These are phyloP conservation scores for Tinamus major DNA, from an alignment of 2,797 vertebrate genomes.

Conservation along the genomic window DNA sequence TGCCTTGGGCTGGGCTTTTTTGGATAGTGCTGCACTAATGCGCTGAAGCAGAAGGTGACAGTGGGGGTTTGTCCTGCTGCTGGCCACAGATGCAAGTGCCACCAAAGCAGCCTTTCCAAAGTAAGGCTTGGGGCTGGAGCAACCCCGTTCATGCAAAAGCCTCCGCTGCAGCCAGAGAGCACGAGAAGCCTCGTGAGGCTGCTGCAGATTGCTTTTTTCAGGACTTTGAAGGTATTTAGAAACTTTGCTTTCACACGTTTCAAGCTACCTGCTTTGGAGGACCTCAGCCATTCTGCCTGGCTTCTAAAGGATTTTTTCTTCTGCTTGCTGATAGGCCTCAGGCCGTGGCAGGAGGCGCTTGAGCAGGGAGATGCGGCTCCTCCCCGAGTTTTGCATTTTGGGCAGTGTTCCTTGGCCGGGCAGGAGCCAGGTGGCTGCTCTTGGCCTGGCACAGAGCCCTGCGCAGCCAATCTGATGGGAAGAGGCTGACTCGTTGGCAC, in stretches of 20 bases:
- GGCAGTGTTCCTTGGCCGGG: not conserved
- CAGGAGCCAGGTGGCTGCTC: not conserved
- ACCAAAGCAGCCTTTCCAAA: not conserved
- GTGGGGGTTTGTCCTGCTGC: not conserved
- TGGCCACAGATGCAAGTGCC: not conserved
- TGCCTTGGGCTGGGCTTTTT: not conserved
- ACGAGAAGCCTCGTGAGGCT: too few species aligned
- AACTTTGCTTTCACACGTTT: not conserved
- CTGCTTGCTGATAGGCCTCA: not conserved
- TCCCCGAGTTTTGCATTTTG: not conserved
- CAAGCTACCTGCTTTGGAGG: not conserved
- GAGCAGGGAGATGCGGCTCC: not conserved
- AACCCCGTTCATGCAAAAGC: not conserved
- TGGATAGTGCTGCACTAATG: fast-evolving
- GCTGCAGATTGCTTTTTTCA: not conserved
- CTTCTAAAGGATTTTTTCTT: not conserved
- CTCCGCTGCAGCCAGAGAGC: not conserved
- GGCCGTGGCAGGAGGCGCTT: not conserved
- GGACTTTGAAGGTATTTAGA: not conserved
- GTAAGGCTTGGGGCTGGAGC: not conserved
- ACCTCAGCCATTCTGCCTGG: not conserved
- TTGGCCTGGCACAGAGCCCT: slow-evolving; percentile 15
- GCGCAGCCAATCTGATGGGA: not conserved
- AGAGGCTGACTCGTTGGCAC: not conserved
- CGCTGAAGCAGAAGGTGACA: not conserved